These are phyloP conservation scores for Caenorhabditis sp. DNA, from an alignment of 2,888 invertebrate species.

Conservation along the genomic window DNA sequence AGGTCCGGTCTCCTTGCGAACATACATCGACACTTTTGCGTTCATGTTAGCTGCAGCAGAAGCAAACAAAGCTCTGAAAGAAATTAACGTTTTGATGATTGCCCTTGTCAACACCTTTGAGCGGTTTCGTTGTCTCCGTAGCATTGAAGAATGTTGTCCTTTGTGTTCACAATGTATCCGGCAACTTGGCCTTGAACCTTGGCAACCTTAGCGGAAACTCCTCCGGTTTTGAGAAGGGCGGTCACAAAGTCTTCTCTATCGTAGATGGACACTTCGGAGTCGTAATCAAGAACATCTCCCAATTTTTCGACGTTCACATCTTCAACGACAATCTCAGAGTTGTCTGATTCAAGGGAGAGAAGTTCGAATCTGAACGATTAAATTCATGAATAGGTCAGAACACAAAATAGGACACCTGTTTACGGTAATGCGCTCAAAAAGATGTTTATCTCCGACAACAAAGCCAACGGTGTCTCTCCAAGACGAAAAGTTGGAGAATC, in stretches of 20 bases:
- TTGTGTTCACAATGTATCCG: slow-evolving; percentile 76
- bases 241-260: slow-evolving; percentile 67
- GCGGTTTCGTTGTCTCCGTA: slow-evolving; percentile 76
- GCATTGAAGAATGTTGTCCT: slow-evolving; percentile 76
- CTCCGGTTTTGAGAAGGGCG: slow-evolving; percentile 62
- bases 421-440: slow-evolving; percentile 73
- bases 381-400: neutral
- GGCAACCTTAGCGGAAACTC: slow-evolving; percentile 68
- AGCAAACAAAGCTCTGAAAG: slow-evolving; percentile 66
- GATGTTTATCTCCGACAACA: slow-evolving; percentile 76
- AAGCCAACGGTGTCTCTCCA: slow-evolving; percentile 81
- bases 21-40: slow-evolving; percentile 59
- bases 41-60: slow-evolving; percentile 62
- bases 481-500: slow-evolving; percentile 57
- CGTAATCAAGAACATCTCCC: slow-evolving; percentile 68
- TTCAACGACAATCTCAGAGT: slow-evolving; percentile 50
- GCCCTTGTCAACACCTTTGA: slow-evolving; percentile 57
- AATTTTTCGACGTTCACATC: slow-evolving; percentile 65
- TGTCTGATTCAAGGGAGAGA: slow-evolving; percentile 60
- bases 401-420: slow-evolving; percentile 58
- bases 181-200: slow-evolving; percentile 69
- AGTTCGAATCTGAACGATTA: slow-evolving; percentile 64
- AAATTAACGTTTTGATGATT: neutral
- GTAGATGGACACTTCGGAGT: slow-evolving; percentile 69
- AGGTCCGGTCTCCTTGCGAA: slow-evolving; percentile 48